A percentile compares a stretch with the other conserved stretches of the same genome.
phyloP scores from a whole-genome alignment of 2,113 vertebrate genomes.

The Bothrops jararaca region DNA sequence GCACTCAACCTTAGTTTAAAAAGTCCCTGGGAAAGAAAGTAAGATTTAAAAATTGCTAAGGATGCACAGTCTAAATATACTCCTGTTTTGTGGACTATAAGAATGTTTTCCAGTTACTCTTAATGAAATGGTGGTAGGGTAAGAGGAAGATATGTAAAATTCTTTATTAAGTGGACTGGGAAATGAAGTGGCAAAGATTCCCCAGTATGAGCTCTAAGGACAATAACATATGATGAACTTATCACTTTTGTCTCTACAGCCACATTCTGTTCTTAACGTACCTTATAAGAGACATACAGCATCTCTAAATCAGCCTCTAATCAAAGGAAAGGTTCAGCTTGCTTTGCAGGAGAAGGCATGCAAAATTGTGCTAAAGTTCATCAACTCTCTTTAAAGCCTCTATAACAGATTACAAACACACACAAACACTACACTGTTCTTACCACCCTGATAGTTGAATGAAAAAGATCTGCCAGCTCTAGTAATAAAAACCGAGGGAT shows the following conservation, averaged over 20 bases:
- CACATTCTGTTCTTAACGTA: background rate
- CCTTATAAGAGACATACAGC: background rate
- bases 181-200: background rate
- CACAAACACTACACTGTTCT: background rate
- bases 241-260: background rate
- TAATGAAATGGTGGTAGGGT: background rate
- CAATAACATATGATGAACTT: background rate
- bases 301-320: conserved; percentile 44
- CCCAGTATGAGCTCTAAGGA: background rate
- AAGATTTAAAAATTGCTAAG: background rate
- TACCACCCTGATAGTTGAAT: background rate
- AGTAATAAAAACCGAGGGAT: background rate
- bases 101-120: background rate
- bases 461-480: background rate
- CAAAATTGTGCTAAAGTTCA: accelerated
- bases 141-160: background rate
- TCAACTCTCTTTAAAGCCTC: background rate
- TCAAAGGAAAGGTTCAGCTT: background rate
- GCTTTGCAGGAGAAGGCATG: background rate
- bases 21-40: background rate
- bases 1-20: background rate
- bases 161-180: background rate
- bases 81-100: background rate
- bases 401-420: background rate
- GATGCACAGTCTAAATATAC: background rate